Conservation (phyloP, 1,140 invertebrate genomes). For the Lepidotrigona ventralis region DNA sequence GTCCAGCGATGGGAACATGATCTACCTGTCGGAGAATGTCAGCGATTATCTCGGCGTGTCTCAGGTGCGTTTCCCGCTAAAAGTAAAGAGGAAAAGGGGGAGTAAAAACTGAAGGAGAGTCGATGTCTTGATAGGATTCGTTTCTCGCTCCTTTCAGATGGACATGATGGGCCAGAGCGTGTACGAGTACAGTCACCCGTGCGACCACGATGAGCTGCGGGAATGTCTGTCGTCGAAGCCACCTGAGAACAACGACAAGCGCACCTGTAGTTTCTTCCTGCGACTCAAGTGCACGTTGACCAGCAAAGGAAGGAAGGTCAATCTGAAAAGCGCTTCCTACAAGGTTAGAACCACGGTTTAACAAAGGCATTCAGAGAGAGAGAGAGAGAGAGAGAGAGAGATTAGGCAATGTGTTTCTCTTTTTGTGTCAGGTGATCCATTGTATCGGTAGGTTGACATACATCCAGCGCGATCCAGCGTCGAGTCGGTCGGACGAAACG, state of each 20-base stretch:
- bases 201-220: slow-evolving; percentile 95
- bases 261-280: slow-evolving; percentile 86
- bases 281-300: slow-evolving; percentile 95
- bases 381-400: no score
- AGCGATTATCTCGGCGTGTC: slow-evolving; percentile 92
- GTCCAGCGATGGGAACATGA: slow-evolving; percentile 92
- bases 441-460: slow-evolving; percentile 88
- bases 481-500: slow-evolving; percentile 26
- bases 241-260: slow-evolving; percentile 72
- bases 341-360: slow-evolving; percentile 84
- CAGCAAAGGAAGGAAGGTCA: slow-evolving; percentile 93
- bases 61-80: slow-evolving; percentile 83
- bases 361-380: neutral
- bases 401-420: neutral
- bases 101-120: neutral
- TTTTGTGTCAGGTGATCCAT: slow-evolving; percentile 88
- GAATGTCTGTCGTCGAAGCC: slow-evolving; percentile 86
- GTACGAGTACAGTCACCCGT: slow-evolving; percentile 96
- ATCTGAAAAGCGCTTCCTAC: slow-evolving; percentile 95
- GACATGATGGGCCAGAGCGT: slow-evolving; percentile 96
- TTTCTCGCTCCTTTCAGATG: slow-evolving; percentile 84
- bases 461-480: slow-evolving; percentile 71
- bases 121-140: neutral
- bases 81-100: no score
- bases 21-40: slow-evolving; percentile 95